Evolutionary conservation across 2,888 invertebrate genomes (phyloP).

Genomic region (Agrotis puta): DNA sequence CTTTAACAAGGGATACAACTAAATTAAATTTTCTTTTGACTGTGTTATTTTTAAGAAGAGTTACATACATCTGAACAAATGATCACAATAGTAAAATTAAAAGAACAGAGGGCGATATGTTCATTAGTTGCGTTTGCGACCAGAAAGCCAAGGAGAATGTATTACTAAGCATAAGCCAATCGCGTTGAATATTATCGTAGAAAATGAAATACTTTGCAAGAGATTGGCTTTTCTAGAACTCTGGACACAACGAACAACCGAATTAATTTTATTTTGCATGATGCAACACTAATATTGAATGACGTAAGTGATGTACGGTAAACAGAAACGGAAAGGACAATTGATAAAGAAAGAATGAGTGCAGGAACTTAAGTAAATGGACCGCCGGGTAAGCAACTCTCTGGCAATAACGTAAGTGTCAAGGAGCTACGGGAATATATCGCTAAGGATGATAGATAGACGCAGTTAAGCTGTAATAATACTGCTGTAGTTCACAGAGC

Average conservation of each 20-base stretch:
- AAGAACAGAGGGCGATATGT: not conserved
- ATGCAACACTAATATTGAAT: not conserved
- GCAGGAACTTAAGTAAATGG: constrained; percentile 50
- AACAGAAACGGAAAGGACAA: constrained; percentile 12
- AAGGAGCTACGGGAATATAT: constrained; percentile 34
- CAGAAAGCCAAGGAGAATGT: no score
- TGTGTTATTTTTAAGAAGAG: not conserved
- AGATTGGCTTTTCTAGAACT: not conserved
- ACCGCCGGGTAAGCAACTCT: constrained; percentile 12
- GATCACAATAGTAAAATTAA: not conserved
- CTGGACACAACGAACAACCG: not conserved
- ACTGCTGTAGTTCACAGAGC: constrained; percentile 33
- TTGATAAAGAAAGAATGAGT: constrained; percentile 13
- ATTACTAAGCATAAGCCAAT: not conserved
- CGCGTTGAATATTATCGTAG: not conserved
- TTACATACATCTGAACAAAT: no score
- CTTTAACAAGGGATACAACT: not conserved
- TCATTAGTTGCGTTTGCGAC: no score
- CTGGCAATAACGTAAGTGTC: constrained; percentile 32
- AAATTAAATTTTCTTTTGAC: not conserved
- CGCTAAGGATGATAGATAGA: constrained; percentile 36
- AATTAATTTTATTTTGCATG: not conserved
- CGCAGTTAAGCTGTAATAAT: constrained; percentile 40
- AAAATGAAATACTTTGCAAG: not conserved
- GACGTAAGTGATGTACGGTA: not conserved